Conservation (phyloP, 2,888 invertebrate species). For the Brenthis daphne region DNA sequence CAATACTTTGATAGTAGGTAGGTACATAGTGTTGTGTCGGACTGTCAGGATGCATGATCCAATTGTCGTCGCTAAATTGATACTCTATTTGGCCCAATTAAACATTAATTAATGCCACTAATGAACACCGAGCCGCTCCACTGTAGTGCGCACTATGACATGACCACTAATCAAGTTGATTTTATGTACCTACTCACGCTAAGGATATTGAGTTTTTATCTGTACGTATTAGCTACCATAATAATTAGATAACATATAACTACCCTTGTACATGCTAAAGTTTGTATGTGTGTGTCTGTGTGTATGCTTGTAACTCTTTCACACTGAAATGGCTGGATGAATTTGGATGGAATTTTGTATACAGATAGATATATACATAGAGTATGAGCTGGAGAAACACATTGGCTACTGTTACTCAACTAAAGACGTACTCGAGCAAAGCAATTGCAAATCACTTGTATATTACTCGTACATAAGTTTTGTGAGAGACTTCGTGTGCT, state of each 20-base stretch:
- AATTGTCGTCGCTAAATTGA: constrained; percentile 78
- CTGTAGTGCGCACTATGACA: constrained; percentile 47
- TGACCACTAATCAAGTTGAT: constrained; percentile 37
- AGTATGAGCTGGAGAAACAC: too few relatives aligned
- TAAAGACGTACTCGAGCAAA: too few relatives aligned
- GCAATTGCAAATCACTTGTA: too few relatives aligned
- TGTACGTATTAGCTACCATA: neutral
- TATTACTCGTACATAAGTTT: too few relatives aligned
- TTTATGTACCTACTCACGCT: constrained; percentile 20
- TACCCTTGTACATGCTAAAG: too few relatives aligned
- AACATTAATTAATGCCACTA: constrained; percentile 78
- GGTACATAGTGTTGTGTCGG: constrained; percentile 29
- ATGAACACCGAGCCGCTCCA: constrained; percentile 72
- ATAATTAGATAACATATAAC: neutral
- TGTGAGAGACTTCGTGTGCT: too few relatives aligned
- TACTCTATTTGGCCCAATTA: constrained; percentile 80
- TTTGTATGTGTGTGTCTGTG: too few relatives aligned
- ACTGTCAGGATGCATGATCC: constrained; percentile 69
- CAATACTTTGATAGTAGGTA: constrained; percentile 1
- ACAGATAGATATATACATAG: too few relatives aligned
- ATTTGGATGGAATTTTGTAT: too few relatives aligned
- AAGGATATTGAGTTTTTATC: constrained; percentile 13
- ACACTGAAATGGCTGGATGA: too few relatives aligned
- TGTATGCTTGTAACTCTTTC: too few relatives aligned
- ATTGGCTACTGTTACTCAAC: too few relatives aligned